Conservation (phyloP, 1,140 invertebrate species). For the Neotoxoptera formosana region DNA sequence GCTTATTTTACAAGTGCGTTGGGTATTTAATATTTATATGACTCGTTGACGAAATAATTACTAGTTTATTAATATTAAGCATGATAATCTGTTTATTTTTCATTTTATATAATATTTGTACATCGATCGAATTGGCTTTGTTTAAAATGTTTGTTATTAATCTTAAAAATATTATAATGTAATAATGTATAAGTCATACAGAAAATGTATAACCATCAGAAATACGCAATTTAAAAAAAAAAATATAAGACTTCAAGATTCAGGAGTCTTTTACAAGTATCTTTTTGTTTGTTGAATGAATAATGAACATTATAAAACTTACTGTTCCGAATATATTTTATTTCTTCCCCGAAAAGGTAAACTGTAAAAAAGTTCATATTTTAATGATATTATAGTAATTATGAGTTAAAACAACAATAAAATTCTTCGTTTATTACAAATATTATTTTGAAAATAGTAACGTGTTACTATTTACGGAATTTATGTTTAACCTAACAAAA, state of each 20-base stretch:
- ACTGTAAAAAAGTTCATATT: neutral
- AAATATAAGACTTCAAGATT: neutral
- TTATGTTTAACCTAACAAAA: neutral
- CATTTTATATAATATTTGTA: neutral
- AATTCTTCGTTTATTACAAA: neutral
- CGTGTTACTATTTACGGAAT: no score
- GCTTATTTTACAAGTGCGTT: neutral
- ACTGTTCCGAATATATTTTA: neutral
- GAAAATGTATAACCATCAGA: neutral
- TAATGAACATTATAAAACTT: neutral
- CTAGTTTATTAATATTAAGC: neutral
- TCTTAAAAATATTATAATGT: neutral
- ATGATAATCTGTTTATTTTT: neutral
- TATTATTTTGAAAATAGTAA: conserved; percentile 2
- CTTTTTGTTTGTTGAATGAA: neutral
- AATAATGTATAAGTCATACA: neutral
- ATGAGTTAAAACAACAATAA: neutral
- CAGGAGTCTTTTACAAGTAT: neutral
- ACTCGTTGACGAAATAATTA: neutral
- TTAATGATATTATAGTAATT: neutral
- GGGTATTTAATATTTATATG: neutral
- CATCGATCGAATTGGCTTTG: neutral
- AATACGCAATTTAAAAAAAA: neutral
- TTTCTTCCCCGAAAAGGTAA: neutral
- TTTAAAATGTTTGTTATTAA: neutral